These are phyloP conservation scores for Epiperipatus broadwayi DNA, from an alignment of 2,888 invertebrate genomes.

Conservation along the genomic window DNA sequence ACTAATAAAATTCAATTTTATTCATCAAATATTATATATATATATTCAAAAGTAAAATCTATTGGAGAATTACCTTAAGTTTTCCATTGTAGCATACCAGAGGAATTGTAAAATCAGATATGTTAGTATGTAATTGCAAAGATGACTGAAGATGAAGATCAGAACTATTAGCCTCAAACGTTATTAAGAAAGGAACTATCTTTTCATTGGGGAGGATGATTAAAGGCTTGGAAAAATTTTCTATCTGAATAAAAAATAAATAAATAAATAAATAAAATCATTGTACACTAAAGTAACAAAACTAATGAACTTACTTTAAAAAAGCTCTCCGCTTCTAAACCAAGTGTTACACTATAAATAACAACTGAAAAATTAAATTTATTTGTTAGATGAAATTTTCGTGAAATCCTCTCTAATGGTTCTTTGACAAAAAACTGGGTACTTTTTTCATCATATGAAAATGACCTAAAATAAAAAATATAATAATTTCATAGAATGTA, in stretches of 20 bases:
- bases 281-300: conserved; percentile 11
- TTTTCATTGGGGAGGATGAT: conserved; percentile 40
- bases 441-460: conserved; percentile 29
- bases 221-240: conserved; percentile 40
- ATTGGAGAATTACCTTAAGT: too few species aligned
- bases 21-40: too few species aligned
- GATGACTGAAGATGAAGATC: conserved; percentile 41
- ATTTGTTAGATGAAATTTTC: conserved; percentile 46
- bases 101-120: conserved; percentile 48
- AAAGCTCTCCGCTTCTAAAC: conserved; percentile 38
- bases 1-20: too few species aligned
- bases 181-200: conserved; percentile 38
- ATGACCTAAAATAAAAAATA: conserved; percentile 25
- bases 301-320: conserved; percentile 40
- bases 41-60: too few species aligned
- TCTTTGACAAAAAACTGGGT: conserved; percentile 30
- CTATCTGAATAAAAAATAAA: conserved; percentile 33
- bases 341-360: conserved; percentile 47
- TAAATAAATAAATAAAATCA: neutral
- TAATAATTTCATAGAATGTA: conserved; percentile 7
- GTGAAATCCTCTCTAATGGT: conserved; percentile 21
- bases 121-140: conserved; percentile 48
- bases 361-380: conserved; percentile 50
- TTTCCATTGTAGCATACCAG: conserved; percentile 52
- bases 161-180: conserved; percentile 36